Conservation (phyloP, 2,888 invertebrate genomes). For the Amiota mariae region DNA sequence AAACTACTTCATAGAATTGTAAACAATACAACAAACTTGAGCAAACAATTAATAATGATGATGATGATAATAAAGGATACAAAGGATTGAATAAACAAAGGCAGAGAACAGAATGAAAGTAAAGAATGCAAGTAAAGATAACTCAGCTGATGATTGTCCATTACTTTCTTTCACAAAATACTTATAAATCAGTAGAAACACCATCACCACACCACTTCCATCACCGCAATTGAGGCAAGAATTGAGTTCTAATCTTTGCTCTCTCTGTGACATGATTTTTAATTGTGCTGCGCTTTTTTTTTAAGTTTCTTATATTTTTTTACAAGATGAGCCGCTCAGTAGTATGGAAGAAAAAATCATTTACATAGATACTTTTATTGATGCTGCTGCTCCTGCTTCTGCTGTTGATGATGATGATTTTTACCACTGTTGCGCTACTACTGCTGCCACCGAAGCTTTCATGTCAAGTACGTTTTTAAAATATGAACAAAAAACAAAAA, state of each 20-base stretch:
- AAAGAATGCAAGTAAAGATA: neutral
- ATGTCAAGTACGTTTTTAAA: constrained; percentile 2
- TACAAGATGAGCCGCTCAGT: neutral
- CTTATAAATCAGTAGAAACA: constrained; percentile 48
- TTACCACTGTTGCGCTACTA: neutral
- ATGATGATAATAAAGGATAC: neutral
- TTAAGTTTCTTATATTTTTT: constrained; percentile 43
- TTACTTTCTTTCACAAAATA: constrained; percentile 54
- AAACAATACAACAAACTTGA: constrained; percentile 17
- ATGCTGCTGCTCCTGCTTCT: neutral
- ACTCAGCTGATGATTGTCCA: constrained; percentile 44
- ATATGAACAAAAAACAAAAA: no score
- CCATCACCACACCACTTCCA: constrained; percentile 25
- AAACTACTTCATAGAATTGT: constrained; percentile 11
- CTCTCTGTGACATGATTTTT: constrained; percentile 50
- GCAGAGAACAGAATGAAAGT: no score
- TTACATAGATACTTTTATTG: neutral
- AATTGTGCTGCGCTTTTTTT: constrained; percentile 58
- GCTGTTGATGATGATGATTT: neutral
- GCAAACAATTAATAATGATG: constrained; percentile 13
- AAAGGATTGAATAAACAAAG: neutral
- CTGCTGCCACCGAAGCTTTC: neutral
- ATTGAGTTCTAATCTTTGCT: neutral
- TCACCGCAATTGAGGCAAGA: neutral
- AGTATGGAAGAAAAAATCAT: no score